A percentile compares a stretch with the other conserved stretches of the same genome.
These are phyloP conservation scores for Selene dorsalis DNA, from an alignment of 2,797 vertebrate genomes.

Conservation along the genomic window DNA sequence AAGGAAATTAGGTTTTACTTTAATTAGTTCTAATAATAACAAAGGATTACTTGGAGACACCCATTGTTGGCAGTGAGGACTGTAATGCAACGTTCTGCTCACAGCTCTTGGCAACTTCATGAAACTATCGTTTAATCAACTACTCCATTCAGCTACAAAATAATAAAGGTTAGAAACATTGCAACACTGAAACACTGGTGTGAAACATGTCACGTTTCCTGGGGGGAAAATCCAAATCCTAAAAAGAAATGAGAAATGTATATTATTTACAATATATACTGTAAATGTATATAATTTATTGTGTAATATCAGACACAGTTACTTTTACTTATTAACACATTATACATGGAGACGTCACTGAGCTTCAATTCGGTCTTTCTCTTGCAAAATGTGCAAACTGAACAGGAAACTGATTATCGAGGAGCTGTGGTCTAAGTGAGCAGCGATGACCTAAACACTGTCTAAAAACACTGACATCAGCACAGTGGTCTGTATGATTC, in stretches of 20 bases:
- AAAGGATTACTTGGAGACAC: constrained; percentile 66
- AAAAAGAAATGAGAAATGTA: neutral
- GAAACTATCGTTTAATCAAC: constrained; percentile 60
- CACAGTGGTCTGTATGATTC: neutral
- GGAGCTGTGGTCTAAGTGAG: constrained; percentile 13
- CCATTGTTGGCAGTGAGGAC: constrained; percentile 52
- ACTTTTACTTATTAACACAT: too few relatives aligned
- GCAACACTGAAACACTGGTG: neutral
- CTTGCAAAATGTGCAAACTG: neutral
- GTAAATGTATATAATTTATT: too few relatives aligned
- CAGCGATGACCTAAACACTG: constrained; percentile 5
- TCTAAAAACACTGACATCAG: constrained; percentile 17
- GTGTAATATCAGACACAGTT: too few relatives aligned
- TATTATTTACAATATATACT: too few relatives aligned
- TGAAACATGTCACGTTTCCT: neutral
- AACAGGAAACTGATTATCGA: constrained; percentile 22
- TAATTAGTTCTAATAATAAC: constrained; percentile 82
- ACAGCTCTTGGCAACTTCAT: constrained; percentile 64
- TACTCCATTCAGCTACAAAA: constrained; percentile 34
- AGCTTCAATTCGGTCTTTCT: neutral
- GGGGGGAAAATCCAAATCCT: neutral
- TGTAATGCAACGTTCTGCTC: constrained; percentile 44
- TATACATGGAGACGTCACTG: neutral
- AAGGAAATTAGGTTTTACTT: constrained; percentile 75
- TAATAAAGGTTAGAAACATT: neutral